A percentile compares a stretch with the other conserved stretches of the same genome.
Conservation (phyloP, 1,140 invertebrate species). For the Brachystomella parvula region DNA sequence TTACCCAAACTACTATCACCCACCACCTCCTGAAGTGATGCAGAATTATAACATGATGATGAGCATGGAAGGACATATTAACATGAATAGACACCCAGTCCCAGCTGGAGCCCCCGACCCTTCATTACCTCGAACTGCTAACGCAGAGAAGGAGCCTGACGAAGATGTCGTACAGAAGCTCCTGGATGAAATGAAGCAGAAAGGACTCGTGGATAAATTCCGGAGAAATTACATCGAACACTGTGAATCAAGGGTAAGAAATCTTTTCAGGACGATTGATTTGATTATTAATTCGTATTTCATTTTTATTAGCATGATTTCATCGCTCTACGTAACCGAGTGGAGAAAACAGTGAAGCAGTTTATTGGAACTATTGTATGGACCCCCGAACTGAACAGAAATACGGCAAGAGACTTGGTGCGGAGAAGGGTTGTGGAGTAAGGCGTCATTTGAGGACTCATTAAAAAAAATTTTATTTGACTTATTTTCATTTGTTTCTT, state of each 20-base stretch:
- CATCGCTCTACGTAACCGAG: background rate
- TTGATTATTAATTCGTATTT: background rate
- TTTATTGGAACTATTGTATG: background rate
- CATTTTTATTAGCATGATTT: background rate
- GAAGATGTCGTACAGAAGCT: background rate
- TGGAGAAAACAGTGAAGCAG: background rate
- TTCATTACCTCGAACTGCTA: too few relatives aligned
- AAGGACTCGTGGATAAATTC: background rate
- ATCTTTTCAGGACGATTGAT: background rate
- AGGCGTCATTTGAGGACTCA: too few relatives aligned
- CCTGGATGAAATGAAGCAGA: background rate
- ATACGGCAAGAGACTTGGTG: background rate
- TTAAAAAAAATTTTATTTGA: background rate
- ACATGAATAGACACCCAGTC: too few relatives aligned
- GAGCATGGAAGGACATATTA: too few relatives aligned
- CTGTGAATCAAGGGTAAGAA: background rate
- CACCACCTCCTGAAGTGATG: too few relatives aligned
- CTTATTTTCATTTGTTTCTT: background rate
- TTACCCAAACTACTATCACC: too few relatives aligned
- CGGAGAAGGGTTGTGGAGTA: background rate
- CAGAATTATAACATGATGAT: too few relatives aligned
- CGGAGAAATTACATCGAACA: background rate
- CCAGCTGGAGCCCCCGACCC: too few relatives aligned
- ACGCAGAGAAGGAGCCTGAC: background rate
- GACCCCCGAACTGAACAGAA: background rate